Percentiles rank a stretch among this genome's conserved stretches.
Evolutionary conservation across 2,888 invertebrate genomes (phyloP).

Genomic region (Temnothorax unifasciatus): DNA sequence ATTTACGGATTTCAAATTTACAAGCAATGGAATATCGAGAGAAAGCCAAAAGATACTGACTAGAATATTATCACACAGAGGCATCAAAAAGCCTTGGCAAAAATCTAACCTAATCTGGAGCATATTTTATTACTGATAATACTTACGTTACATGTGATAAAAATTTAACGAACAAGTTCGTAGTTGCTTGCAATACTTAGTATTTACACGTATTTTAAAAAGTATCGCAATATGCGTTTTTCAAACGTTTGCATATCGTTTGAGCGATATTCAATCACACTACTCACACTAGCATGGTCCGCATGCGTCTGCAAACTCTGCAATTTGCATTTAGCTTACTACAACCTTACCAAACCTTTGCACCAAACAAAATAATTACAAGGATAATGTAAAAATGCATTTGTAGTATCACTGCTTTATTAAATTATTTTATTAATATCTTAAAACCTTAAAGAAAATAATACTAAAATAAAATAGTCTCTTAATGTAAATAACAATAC

Average conservation of each 20-base stretch:
- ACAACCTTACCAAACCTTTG: no score
- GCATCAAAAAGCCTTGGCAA: background rate
- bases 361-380: background rate
- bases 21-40: background rate
- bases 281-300: background rate
- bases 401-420: background rate
- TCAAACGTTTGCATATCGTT: background rate
- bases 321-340: no score
- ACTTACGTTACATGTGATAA: background rate
- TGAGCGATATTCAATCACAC: background rate
- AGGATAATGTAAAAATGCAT: background rate
- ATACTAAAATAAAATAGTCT: background rate
- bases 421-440: slow-evolving; percentile 4
- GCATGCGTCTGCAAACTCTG: background rate
- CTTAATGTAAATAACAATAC: no score
- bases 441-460: no score
- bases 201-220: background rate
- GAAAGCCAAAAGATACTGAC: no score
- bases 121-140: background rate
- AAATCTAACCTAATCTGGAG: slow-evolving; percentile 2
- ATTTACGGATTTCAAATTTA: background rate
- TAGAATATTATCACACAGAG: no score
- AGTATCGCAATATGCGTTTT: background rate
- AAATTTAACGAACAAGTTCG: background rate
- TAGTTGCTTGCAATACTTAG: background rate